These are phyloP conservation scores for Coregonus clupeaformis DNA, from an alignment of 2,113 vertebrate genomes.

Conservation along the genomic window DNA sequence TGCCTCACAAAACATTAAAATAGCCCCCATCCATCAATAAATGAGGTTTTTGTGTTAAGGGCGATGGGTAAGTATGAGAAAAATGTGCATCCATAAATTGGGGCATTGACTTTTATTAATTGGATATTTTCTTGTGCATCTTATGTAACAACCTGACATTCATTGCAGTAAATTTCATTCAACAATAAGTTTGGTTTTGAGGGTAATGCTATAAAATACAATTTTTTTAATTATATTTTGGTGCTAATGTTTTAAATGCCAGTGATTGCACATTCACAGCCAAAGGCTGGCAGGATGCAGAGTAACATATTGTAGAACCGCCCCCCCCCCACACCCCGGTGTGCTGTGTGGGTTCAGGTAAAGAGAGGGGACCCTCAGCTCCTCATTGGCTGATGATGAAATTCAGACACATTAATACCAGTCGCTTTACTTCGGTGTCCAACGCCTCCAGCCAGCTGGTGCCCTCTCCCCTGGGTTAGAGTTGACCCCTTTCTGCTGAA, in stretches of 20 bases:
- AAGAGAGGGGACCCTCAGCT: background rate
- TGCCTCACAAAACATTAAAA: background rate
- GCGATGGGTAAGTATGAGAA: constrained; percentile 26
- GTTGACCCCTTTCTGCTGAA: background rate
- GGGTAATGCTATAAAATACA: background rate
- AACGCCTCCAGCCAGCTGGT: background rate
- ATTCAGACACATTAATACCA: background rate
- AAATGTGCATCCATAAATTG: constrained; percentile 18
- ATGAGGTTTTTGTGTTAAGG: constrained; percentile 45
- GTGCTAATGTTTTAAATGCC: background rate
- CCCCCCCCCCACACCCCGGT: no score
- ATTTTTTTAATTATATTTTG: background rate
- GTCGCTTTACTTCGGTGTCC: background rate
- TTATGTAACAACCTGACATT: background rate
- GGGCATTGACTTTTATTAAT: constrained; percentile 8
- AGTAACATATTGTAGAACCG: no score
- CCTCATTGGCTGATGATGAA: background rate
- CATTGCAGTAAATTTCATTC: no score
- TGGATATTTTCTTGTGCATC: constrained; percentile 16
- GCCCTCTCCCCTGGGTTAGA: background rate
- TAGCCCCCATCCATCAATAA: constrained; percentile 29
- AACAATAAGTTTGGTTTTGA: no score
- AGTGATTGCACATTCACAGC: no score
- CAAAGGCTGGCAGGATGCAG: no score
- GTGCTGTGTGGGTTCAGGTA: background rate